Conservation (phyloP, 2,113 vertebrate species). For the Myotis davidii region DNA sequence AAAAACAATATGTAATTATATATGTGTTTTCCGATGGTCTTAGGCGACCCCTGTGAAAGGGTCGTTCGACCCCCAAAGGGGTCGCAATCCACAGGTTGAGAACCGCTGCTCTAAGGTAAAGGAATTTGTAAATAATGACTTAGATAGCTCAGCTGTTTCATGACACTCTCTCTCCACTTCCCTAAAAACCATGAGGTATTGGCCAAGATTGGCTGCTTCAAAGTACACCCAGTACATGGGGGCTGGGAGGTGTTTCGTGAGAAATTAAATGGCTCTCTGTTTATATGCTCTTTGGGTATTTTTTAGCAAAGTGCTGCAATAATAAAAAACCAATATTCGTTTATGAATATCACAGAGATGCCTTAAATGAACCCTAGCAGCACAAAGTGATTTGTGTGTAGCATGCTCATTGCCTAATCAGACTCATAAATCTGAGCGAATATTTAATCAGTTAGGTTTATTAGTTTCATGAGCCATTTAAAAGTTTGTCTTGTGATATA, state of each 20-base stretch:
- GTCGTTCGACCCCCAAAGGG: too few species aligned
- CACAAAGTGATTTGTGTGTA: constrained; percentile 74
- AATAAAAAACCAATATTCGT: constrained; percentile 75
- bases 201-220: not conserved
- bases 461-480: constrained; percentile 74
- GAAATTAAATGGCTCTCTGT: constrained; percentile 31
- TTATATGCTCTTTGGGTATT: not conserved
- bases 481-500: constrained; percentile 73
- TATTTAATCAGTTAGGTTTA: constrained; percentile 79
- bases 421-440: constrained; percentile 69
- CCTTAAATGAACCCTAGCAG: constrained; percentile 59
- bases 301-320: constrained; percentile 58
- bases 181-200: not conserved
- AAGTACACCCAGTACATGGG: not conserved
- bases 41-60: too few species aligned
- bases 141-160: not conserved
- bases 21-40: too few species aligned
- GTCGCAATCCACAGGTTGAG: too few species aligned
- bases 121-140: not conserved
- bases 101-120: not conserved
- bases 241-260: not conserved
- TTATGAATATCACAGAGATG: constrained; percentile 64
- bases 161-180: not conserved
- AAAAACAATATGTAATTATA: too few species aligned
- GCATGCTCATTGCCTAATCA: constrained; percentile 71